phyloP scores from a whole-genome alignment of 2,888 invertebrate genomes.

The Eurois occulta region DNA sequence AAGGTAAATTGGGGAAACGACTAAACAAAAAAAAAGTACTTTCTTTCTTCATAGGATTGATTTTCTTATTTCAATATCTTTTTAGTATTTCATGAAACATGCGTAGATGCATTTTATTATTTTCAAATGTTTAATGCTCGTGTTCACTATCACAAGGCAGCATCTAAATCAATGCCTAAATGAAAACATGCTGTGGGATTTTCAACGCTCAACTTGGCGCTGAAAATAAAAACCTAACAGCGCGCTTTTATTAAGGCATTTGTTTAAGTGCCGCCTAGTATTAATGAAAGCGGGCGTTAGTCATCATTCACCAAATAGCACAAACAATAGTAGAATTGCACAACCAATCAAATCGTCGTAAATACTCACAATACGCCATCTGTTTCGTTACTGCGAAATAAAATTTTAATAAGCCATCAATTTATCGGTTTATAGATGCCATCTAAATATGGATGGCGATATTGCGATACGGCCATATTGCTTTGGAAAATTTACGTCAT shows the following conservation, averaged over 20 bases:
- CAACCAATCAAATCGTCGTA: constrained; percentile 24
- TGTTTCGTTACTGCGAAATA: constrained; percentile 26
- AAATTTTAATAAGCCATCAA: constrained; percentile 24
- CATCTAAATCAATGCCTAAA: not conserved
- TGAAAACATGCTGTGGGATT: not conserved
- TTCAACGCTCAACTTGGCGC: not conserved
- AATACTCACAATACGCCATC: constrained; percentile 8
- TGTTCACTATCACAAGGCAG: not conserved
- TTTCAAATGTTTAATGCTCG: constrained; percentile 20
- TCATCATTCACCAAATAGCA: constrained; percentile 44
- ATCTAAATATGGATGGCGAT: constrained; percentile 22
- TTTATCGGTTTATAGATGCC: constrained; percentile 26
- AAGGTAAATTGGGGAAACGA: not conserved
- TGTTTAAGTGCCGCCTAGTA: not conserved
- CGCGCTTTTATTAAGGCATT: not conserved
- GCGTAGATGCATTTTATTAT: constrained; percentile 53
- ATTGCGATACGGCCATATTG: constrained; percentile 6
- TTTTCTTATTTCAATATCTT: constrained; percentile 48
- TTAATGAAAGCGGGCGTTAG: constrained; percentile 2
- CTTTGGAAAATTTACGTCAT: constrained; percentile 23
- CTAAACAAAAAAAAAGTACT: not conserved
- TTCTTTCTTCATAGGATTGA: constrained; percentile 14
- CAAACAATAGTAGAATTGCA: constrained; percentile 31
- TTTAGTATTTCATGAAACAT: constrained; percentile 54
- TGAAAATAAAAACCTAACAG: not conserved